Percentiles rank a stretch among this genome's conserved stretches.
These are phyloP conservation scores for Nannoperca australis DNA, from an alignment of 2,797 vertebrate genomes.

Conservation along the genomic window DNA sequence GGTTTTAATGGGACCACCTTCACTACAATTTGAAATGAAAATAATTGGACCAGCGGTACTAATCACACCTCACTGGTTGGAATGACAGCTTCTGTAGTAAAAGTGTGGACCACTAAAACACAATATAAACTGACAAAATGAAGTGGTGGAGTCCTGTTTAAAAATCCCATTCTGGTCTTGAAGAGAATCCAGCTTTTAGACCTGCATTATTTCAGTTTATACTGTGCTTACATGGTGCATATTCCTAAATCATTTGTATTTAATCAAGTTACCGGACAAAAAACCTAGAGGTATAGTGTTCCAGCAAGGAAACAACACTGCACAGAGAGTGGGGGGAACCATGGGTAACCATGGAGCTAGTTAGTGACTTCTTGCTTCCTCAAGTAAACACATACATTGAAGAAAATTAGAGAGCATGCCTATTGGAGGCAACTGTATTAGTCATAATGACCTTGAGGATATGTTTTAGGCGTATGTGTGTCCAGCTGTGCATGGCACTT, in stretches of 20 bases:
- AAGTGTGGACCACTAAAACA: background rate
- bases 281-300: background rate
- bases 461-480: background rate
- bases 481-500: background rate
- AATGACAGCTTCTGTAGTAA: background rate
- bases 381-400: background rate
- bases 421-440: background rate
- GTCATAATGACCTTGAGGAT: slow-evolving; percentile 5
- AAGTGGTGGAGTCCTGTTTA: background rate
- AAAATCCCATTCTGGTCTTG: background rate
- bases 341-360: background rate
- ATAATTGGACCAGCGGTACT: background rate
- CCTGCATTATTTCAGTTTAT: background rate
- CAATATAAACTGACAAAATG: background rate
- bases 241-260: background rate
- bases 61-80: background rate
- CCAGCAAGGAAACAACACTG: background rate
- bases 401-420: background rate
- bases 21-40: background rate
- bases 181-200: background rate
- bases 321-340: background rate
- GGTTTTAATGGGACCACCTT: background rate
- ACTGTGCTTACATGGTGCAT: background rate
- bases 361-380: background rate
- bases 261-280: background rate